Percentiles rank a stretch among this genome's conserved stretches.
Conservation (phyloP, 2,888 invertebrate genomes). For the Leptinotarsa juncta region DNA sequence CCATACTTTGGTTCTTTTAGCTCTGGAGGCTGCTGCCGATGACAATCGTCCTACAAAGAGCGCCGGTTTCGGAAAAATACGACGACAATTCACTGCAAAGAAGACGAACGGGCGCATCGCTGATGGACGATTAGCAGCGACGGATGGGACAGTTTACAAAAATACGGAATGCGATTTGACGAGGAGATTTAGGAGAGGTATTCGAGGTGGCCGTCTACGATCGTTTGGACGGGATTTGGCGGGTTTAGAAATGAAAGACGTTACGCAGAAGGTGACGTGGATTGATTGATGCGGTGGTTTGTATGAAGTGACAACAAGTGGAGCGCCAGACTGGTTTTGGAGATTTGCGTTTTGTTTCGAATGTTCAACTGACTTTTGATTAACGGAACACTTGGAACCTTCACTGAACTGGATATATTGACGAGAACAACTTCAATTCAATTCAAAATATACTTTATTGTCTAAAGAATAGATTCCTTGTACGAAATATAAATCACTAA, state of each 20-base stretch:
- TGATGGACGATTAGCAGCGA: slow-evolving; percentile 32
- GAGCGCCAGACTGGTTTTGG: background rate
- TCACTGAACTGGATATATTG: too few species aligned
- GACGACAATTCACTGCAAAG: slow-evolving; percentile 31
- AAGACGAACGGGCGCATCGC: slow-evolving; percentile 21
- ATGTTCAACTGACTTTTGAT: too few species aligned
- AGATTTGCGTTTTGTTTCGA: background rate
- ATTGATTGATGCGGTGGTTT: background rate
- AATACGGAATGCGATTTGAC: slow-evolving; percentile 25
- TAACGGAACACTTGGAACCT: too few species aligned
- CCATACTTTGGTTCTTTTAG: slow-evolving; percentile 30
- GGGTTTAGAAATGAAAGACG: slow-evolving; percentile 3
- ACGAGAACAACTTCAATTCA: too few species aligned
- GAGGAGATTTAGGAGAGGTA: slow-evolving; percentile 17
- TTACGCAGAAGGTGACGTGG: background rate
- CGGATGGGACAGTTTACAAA: slow-evolving; percentile 28
- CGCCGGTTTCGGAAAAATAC: slow-evolving; percentile 26
- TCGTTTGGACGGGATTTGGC: background rate
- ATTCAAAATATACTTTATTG: too few species aligned
- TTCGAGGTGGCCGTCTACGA: slow-evolving; percentile 2
- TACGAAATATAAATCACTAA: too few species aligned
- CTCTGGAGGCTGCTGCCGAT: slow-evolving; percentile 29
- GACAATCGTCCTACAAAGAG: slow-evolving; percentile 33
- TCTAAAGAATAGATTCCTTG: too few species aligned
- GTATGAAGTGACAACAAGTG: background rate